A percentile compares a stretch with the other conserved stretches of the same genome.
phyloP scores from a whole-genome alignment of 2,113 vertebrate species.

The Gadus chalcogrammus region DNA sequence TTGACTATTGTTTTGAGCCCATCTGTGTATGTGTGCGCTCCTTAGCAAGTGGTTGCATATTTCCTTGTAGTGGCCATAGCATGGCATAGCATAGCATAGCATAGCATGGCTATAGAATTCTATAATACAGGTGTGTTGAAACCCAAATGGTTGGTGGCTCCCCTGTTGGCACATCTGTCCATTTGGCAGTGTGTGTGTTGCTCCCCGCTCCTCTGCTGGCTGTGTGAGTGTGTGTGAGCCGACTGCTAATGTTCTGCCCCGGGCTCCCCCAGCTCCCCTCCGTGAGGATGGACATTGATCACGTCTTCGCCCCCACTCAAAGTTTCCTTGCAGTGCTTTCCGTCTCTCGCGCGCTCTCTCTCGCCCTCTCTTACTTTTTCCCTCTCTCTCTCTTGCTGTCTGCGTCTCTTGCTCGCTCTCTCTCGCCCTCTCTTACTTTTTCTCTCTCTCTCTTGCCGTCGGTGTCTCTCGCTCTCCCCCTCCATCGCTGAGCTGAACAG shows the following conservation, averaged over 20 bases:
- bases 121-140: not conserved
- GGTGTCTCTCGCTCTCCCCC: not conserved
- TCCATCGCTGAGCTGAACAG: not conserved
- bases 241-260: slow-evolving; percentile 40
- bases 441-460: not conserved
- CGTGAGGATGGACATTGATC: slow-evolving; percentile 2
- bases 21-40: not conserved
- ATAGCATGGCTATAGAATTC: not conserved
- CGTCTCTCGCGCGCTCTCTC: not conserved
- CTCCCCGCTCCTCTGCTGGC: slow-evolving; percentile 14
- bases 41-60: not conserved
- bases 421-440: not conserved
- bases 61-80: not conserved
- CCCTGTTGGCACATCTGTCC: slow-evolving; percentile 25
- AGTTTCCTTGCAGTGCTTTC: not conserved
- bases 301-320: slow-evolving; percentile 2
- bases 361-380: not conserved
- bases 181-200: slow-evolving; percentile 35
- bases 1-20: not conserved
- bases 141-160: too few species aligned
- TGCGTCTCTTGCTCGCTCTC: too few species aligned
- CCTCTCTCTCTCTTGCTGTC: not conserved
- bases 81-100: not conserved
- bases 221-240: slow-evolving; percentile 15
- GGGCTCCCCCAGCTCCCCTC: slow-evolving; percentile 12